phyloP scores from a whole-genome alignment of 1,140 invertebrate genomes.

The Bombus pascuorum region DNA sequence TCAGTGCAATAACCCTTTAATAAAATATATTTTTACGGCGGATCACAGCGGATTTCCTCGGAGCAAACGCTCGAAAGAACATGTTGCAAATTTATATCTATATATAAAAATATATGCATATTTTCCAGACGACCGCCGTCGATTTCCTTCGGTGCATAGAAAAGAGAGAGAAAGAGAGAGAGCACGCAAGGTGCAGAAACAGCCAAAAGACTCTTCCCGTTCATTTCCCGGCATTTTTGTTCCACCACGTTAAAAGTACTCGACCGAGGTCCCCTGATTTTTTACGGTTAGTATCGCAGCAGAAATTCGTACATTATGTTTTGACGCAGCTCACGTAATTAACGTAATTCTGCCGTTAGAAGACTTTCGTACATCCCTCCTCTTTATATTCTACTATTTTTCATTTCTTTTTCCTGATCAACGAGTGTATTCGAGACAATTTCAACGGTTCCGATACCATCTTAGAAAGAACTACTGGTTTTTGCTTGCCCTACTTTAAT shows the following conservation, averaged over 20 bases:
- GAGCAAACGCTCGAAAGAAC: too few relatives aligned
- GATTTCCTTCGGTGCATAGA: too few relatives aligned
- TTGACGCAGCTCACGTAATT: background rate
- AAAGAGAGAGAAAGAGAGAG: background rate
- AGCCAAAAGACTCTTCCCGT: background rate
- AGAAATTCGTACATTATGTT: constrained; percentile 11
- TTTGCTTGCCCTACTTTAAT: constrained; percentile 13
- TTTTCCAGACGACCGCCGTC: too few relatives aligned
- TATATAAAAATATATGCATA: too few relatives aligned
- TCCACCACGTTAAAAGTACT: constrained; percentile 12
- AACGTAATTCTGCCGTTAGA: background rate
- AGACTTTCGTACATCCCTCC: background rate
- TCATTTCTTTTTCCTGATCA: background rate
- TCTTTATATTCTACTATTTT: background rate
- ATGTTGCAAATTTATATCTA: background rate
- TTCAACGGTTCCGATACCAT: background rate
- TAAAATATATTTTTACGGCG: background rate
- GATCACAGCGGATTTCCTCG: background rate
- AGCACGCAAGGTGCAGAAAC: constrained; percentile 2
- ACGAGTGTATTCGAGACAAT: background rate
- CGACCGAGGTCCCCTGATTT: background rate
- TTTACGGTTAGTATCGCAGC: constrained; percentile 3
- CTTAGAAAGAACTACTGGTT: background rate
- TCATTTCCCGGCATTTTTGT: background rate
- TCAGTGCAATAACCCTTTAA: background rate